These are phyloP conservation scores for Pristionchus mayeri DNA, from an alignment of 2,888 invertebrate species.

Conservation along the genomic window DNA sequence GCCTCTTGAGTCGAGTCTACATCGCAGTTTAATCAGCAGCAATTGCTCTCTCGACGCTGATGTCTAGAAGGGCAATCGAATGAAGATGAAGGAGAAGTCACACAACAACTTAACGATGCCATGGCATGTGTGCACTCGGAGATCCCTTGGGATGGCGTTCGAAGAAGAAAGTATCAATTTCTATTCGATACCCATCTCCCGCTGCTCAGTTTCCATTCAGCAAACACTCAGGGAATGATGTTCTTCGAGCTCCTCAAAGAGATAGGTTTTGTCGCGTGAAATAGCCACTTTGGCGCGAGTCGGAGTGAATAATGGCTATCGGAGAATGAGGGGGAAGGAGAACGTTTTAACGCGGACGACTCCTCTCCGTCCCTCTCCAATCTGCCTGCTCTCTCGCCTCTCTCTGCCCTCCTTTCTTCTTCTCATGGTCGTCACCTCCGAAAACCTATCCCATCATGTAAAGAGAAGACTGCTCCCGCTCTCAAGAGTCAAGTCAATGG, in stretches of 20 bases:
- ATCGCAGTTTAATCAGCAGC: slow-evolving; percentile 3
- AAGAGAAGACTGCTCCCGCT: background rate
- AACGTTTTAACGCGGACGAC: slow-evolving; percentile 5
- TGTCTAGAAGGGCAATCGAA: background rate
- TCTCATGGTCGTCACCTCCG: background rate
- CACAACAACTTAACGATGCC: background rate
- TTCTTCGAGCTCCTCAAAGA: background rate
- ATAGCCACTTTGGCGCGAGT: background rate
- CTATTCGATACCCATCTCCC: background rate
- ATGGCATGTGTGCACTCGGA: too few species aligned
- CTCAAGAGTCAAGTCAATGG: background rate
- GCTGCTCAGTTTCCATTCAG: background rate
- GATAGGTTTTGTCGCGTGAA: background rate
- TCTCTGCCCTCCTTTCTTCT: background rate
- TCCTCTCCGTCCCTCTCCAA: background rate
- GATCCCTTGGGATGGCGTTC: too few species aligned
- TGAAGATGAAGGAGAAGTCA: background rate
- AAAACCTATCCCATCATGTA: slow-evolving; percentile 37
- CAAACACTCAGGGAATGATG: background rate
- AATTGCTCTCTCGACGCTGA: background rate
- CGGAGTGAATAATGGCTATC: slow-evolving; percentile 28
- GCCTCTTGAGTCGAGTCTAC: background rate
- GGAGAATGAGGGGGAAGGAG: background rate
- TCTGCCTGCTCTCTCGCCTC: background rate
- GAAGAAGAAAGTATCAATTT: background rate